Conservation (phyloP, 2,113 vertebrate genomes). For the Theristicus caerulescens region DNA sequence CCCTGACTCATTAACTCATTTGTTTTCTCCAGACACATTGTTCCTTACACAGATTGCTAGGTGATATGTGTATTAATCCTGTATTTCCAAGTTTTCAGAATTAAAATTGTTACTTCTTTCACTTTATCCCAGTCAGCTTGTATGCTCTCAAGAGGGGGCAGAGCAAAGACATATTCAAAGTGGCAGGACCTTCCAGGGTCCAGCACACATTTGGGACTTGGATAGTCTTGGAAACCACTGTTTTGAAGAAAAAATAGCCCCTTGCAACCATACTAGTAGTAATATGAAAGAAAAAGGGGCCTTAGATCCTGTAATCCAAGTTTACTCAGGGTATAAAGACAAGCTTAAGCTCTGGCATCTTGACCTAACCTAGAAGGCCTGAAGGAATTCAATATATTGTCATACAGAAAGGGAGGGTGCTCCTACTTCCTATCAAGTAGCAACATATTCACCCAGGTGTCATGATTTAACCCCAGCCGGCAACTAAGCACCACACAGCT, state of each 20-base stretch:
- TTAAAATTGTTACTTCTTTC: not conserved
- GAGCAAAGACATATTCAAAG: not conserved
- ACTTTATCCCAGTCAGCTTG: not conserved
- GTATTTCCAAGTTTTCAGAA: not conserved
- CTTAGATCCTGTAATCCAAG: not conserved
- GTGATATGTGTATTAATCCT: not conserved
- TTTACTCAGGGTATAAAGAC: not conserved
- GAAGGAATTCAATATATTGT: not conserved
- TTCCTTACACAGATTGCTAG: not conserved
- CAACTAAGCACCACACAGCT: too few species aligned
- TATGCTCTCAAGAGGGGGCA: not conserved
- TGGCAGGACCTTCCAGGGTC: not conserved
- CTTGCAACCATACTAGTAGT: not conserved
- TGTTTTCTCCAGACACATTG: not conserved
- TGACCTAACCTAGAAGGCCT: not conserved
- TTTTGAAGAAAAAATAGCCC: not conserved
- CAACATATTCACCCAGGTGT: not conserved
- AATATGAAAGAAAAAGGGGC: not conserved
- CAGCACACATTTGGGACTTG: not conserved
- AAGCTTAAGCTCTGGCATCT: not conserved
- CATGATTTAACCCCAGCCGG: too few species aligned
- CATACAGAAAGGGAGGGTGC: not conserved
- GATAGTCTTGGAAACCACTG: not conserved
- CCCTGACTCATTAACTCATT: not conserved
- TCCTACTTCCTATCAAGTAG: not conserved